A percentile compares a stretch with the other conserved stretches of the same genome.
These are phyloP conservation scores for Pseudochromis fuscus DNA, from an alignment of 2,797 vertebrate genomes.

Conservation along the genomic window DNA sequence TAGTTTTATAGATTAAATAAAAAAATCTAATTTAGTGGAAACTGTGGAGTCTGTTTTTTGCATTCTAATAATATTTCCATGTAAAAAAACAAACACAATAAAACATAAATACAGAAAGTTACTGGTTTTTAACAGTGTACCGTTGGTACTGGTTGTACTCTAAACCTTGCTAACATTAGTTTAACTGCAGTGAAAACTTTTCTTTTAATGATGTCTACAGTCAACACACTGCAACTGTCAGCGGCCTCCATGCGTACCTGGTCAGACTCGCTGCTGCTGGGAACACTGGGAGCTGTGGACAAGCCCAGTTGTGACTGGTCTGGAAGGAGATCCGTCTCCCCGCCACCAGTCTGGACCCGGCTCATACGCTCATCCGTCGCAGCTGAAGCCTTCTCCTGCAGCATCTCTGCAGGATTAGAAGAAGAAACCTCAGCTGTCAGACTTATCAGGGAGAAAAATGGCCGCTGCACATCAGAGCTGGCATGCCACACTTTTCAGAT, in stretches of 20 bases:
- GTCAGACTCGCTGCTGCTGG: slow-evolving; percentile 88
- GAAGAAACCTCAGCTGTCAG: slow-evolving; percentile 65
- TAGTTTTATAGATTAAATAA: too few species aligned
- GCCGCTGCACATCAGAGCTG: not conserved
- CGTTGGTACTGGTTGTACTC: not conserved
- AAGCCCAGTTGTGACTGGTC: slow-evolving; percentile 86
- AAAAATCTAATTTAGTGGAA: too few species aligned
- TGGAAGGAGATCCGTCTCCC: slow-evolving; percentile 85
- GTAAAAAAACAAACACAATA: too few species aligned
- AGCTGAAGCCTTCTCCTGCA: slow-evolving; percentile 95
- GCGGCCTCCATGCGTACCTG: slow-evolving; percentile 83
- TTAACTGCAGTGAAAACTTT: too few species aligned
- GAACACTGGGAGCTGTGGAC: slow-evolving; percentile 86
- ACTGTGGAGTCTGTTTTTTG: too few species aligned
- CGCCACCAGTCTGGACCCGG: slow-evolving; percentile 82
- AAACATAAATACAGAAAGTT: too few species aligned
- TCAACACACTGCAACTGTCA: not conserved
- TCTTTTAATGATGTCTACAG: too few species aligned
- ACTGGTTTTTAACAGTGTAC: too few species aligned
- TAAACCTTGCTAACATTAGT: too few species aligned
- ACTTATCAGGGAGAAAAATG: slow-evolving; percentile 25
- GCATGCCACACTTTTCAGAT: slow-evolving; percentile 16
- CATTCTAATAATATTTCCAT: too few species aligned
- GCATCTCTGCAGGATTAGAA: slow-evolving; percentile 90
- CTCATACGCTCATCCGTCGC: slow-evolving; percentile 91